phyloP scores from a whole-genome alignment of 1,140 invertebrate genomes.

The Eueides isabella region DNA sequence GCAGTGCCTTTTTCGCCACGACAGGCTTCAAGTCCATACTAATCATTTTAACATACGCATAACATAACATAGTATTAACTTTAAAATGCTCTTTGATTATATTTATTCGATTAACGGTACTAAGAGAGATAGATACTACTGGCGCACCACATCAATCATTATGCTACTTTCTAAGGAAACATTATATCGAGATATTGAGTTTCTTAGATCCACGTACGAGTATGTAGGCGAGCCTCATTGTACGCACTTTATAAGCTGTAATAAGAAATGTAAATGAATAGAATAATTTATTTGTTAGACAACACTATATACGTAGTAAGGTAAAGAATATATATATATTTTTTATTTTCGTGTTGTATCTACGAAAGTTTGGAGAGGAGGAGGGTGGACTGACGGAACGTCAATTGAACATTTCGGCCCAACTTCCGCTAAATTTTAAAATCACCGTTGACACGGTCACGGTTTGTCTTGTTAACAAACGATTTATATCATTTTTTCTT shows the following conservation, averaged over 20 bases:
- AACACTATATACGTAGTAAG: not conserved
- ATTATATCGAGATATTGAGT: slow-evolving; percentile 29
- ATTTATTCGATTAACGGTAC: slow-evolving; percentile 22
- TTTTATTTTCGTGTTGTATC: too few relatives aligned
- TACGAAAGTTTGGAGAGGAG: too few relatives aligned
- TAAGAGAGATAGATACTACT: slow-evolving; percentile 24
- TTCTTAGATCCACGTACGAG: slow-evolving; percentile 6
- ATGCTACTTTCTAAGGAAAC: slow-evolving; percentile 30
- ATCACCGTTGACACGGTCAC: too few relatives aligned
- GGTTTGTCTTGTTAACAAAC: too few relatives aligned
- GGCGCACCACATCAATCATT: slow-evolving; percentile 30
- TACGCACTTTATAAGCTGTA: not conserved
- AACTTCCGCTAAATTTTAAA: too few relatives aligned
- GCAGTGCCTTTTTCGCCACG: not conserved
- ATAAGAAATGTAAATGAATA: not conserved
- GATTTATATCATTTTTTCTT: too few relatives aligned
- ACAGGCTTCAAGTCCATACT: not conserved
- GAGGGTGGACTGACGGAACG: too few relatives aligned
- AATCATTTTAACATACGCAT: not conserved
- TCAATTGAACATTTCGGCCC: too few relatives aligned
- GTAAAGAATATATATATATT: too few relatives aligned
- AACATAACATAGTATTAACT: not conserved
- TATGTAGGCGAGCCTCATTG: slow-evolving; percentile 5
- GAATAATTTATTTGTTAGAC: not conserved
- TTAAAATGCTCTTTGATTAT: not conserved